Conservation (phyloP, 1,140 invertebrate genomes). For the Meloidogyne exigua region DNA sequence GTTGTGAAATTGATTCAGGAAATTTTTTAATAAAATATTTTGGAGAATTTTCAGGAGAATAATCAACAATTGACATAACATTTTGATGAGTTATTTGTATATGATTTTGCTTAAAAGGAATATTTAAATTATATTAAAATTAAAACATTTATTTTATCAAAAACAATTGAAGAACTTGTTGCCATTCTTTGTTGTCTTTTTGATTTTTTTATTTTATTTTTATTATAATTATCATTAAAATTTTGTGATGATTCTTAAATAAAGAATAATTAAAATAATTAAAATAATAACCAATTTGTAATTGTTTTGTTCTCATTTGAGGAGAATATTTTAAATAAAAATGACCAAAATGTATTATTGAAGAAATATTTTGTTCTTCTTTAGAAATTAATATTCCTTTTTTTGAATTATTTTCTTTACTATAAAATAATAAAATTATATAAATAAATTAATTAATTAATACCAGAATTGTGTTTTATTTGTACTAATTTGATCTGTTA, state of each 20-base stretch:
- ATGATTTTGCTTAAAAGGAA: slow-evolving; percentile 16
- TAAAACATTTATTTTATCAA: slow-evolving; percentile 15
- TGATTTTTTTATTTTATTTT: neutral
- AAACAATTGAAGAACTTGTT: slow-evolving; percentile 23
- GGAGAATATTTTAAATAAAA: neutral
- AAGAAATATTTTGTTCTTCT: neutral
- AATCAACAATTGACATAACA: slow-evolving; percentile 28
- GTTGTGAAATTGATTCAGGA: slow-evolving; percentile 1
- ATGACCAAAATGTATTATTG: slow-evolving; percentile 1
- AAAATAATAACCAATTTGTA: neutral
- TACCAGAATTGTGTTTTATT: neutral
- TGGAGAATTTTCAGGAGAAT: slow-evolving; percentile 9
- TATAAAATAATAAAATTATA: neutral
- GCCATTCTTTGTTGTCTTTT: slow-evolving; percentile 24
- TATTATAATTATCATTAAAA: neutral
- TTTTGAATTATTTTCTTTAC: neutral
- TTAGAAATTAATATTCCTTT: neutral
- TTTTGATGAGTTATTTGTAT: slow-evolving; percentile 29
- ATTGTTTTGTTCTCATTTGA: neutral
- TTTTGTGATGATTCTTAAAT: neutral
- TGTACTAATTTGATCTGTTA: neutral
- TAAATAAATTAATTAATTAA: too few relatives aligned
- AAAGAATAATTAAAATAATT: neutral
- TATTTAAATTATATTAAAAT: neutral
- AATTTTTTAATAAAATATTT: neutral